Percentiles rank a stretch among this genome's conserved stretches.
These are phyloP conservation scores for Actinia tenebrosa DNA, from an alignment of 64 coral and sea anemone genomes.

Conservation along the genomic window DNA sequence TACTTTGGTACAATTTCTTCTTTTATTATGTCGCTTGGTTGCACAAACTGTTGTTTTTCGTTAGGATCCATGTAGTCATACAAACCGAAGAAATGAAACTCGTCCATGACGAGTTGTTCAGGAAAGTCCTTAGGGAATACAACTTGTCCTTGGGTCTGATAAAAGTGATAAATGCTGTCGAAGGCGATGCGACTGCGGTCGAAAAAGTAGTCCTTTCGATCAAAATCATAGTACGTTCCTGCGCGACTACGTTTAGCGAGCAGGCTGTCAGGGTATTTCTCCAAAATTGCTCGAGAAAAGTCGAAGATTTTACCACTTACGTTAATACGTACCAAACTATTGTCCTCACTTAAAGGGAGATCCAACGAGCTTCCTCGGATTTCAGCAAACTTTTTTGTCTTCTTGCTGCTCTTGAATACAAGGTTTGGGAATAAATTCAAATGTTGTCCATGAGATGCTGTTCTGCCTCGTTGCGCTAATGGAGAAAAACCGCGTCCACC, in stretches of 20 bases:
- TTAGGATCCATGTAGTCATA: conserved; percentile 14
- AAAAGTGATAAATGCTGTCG: conserved; percentile 43
- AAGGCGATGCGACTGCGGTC: conserved; percentile 47
- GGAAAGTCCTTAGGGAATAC: conserved; percentile 35
- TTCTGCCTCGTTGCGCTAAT: neutral
- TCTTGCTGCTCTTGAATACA: neutral
- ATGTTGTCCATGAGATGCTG: conserved; percentile 6
- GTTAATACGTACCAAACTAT: conserved; percentile 6
- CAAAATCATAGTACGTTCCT: conserved; percentile 35
- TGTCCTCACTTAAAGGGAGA: neutral
- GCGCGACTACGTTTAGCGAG: conserved; percentile 7
- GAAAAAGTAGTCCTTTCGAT: conserved; percentile 43
- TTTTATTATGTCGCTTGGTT: conserved; percentile 23
- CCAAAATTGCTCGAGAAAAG: neutral
- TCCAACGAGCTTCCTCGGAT: neutral
- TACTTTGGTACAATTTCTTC: conserved; percentile 4
- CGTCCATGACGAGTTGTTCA: conserved; percentile 43
- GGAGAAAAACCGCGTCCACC: neutral
- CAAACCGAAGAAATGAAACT: conserved; percentile 53
- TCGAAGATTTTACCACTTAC: conserved; percentile 47
- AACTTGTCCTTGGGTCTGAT: conserved; percentile 20
- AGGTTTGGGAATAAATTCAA: neutral
- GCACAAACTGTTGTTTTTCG: conserved; percentile 25
- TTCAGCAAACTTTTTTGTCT: neutral
- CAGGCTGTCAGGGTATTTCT: conserved; percentile 35